Base-by-base conservation (phyloP, 2,113 vertebrate genomes). In the Anas platyrhynchos region DNA sequence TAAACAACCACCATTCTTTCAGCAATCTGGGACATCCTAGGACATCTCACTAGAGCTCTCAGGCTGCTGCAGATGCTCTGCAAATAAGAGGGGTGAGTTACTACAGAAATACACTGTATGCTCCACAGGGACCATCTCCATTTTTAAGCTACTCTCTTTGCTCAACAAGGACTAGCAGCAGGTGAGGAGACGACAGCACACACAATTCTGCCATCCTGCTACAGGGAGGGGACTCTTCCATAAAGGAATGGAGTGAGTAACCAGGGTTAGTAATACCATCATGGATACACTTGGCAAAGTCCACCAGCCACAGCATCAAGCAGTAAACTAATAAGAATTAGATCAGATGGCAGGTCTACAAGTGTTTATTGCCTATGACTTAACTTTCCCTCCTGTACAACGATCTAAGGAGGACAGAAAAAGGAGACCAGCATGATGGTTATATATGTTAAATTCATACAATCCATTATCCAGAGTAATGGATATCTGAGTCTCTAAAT, bases 291-390 rank as follows among this genome's bases (percentile, higher is more conserved):
- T 50, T 83, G 92, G 85, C 79, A 62, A 90, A 97, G 83, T 93
- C 90, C 93, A 88, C 72, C 76, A 95, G 85, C 67, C 85, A 80
- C 58, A 88, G 83, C 71, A 93, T 26, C 67, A 21, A 73, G 89
- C 71, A 89, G 58, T 85, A 89, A 94, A 79, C 59, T 83, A 95
- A 89, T 66, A 94, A 92, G 88, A 94, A 94, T 85, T 77, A 93
- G 78, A 92, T 76, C 87, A 83, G 82, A 91, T 54, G 89, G 75
- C 84, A 95, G 67, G 86, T 62, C 78, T 88, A 66, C 84, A 89
- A 89, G 72, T 48, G 59, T 89, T 95, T 94, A 96, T 92, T 95
- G 91, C 55, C 93, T 63, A 87, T 94, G 95, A 95, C 87, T 95
- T 94, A 95, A 95, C 87, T 85, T 91, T 87, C 71, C 77, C 84